A percentile compares a stretch with the other conserved stretches of the same genome.
These are phyloP conservation scores for Coilia nasus DNA, from an alignment of 2,797 vertebrate genomes.

Conservation along the genomic window DNA sequence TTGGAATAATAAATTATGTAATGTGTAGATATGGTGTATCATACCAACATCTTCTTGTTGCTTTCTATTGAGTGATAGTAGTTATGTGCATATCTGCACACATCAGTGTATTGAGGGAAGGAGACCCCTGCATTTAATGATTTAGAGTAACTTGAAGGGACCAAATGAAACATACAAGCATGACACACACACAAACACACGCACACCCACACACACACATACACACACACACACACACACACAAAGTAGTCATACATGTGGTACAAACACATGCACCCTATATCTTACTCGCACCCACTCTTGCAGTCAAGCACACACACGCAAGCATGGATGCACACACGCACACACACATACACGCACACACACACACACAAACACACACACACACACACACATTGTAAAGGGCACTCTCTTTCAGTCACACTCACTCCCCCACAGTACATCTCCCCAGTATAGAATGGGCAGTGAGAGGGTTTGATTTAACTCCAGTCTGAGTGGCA, in stretches of 20 bases:
- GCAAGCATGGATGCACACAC: neutral
- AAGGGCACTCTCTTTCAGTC: no score
- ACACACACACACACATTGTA: neutral
- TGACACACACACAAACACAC: no score
- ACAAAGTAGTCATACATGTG: neutral
- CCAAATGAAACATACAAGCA: no score
- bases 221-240: neutral
- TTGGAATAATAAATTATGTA: no score
- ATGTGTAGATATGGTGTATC: no score
- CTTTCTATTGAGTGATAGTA: no score
- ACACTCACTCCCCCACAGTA: neutral
- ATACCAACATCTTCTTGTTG: no score
- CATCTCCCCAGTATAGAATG: neutral
- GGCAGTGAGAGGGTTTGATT: constrained; percentile 1
- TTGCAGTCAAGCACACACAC: neutral
- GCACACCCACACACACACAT: neutral
- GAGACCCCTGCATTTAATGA: neutral
- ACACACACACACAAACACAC: neutral
- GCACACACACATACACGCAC: constrained; percentile 1
- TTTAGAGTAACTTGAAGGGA: neutral
- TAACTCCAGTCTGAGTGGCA: constrained; percentile 14
- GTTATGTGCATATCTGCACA: neutral
- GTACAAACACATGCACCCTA: neutral
- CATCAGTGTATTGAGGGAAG: neutral
- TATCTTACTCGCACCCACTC: neutral